Evolutionary conservation across 2,888 invertebrate genomes (phyloP).

Genomic region (Andrena marginata): DNA sequence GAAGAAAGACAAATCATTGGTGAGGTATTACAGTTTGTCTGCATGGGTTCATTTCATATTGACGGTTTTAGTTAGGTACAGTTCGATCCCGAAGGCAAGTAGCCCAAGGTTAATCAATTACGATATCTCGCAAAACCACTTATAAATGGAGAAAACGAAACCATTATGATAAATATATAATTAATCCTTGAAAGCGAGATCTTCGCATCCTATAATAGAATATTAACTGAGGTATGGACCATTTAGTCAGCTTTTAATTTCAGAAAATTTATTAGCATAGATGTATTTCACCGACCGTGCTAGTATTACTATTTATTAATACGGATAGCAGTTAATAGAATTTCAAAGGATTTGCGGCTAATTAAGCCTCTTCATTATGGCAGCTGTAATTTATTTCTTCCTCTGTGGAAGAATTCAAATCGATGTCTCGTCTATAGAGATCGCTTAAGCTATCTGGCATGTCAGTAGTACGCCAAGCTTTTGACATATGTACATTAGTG

Average conservation of each 20-base stretch:
- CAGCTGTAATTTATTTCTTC: slow-evolving; percentile 4
- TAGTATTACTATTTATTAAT: neutral
- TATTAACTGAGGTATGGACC: neutral
- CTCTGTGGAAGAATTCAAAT: neutral
- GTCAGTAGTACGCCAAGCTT: too few species aligned
- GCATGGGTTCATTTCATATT: too few species aligned
- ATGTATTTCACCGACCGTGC: neutral
- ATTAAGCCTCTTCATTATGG: neutral
- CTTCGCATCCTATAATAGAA: slow-evolving; percentile 2
- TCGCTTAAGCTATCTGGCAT: neutral
- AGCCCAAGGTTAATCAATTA: too few species aligned
- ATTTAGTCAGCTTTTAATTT: slow-evolving; percentile 15
- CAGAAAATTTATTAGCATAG: neutral
- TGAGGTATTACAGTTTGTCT: too few species aligned
- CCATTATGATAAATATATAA: neutral
- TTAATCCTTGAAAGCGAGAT: slow-evolving; percentile 1
- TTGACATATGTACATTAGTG: too few species aligned
- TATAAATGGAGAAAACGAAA: too few species aligned
- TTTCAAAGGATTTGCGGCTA: slow-evolving; percentile 5
- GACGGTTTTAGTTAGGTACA: too few species aligned
- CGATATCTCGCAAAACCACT: too few species aligned
- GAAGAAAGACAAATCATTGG: too few species aligned
- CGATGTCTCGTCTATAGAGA: neutral
- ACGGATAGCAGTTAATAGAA: neutral
- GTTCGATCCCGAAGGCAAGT: too few species aligned